Evolutionary conservation across 2,888 invertebrate genomes (phyloP), one percentile per base, ranked within the genome.

Genomic region (Danaus chrysippus): DNA sequence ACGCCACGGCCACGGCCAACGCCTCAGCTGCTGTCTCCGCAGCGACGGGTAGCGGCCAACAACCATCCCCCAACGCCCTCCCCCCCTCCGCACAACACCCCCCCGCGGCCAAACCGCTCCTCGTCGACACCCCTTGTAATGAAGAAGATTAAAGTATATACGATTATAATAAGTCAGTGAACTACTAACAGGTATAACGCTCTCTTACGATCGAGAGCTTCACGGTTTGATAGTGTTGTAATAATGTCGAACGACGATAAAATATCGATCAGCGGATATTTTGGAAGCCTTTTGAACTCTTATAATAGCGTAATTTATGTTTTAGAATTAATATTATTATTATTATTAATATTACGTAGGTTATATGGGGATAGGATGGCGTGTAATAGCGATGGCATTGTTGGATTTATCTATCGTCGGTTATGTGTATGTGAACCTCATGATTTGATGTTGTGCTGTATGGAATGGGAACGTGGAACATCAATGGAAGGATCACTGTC

Each of bases 111-210:
- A 90, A 89, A 72, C 90, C 90, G 64, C 78, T 90, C 68, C 82
- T 90, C 56, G 91, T 91, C 54, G 90, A 90, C 71, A 87, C 88
- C 42, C 87, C 87, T 34, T 86, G 86, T 73, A 89, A 83, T 44
- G 90, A 90, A 75, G 90, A 91, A 75, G 86, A 90, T 67, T 89
- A 88, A 74, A 67, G 52, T 11, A n/a, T 53, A 55, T 15, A 55
- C 56, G 46, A 43, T 52, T 11, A 54, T 34, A 34, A 34, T 34
- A 34, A 34, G 23, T 34, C 23, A 34, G 23, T 34, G 23, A 34
- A 34, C 23, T 34, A 34, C 1, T 34, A 34, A 34, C 23, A 34
- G 23, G 23, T 5, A 34, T 34, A 34, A 34, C 23, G 54, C 61
- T 62, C 63, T 65, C 62, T 61, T 61, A 54, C 61, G 46, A 62